Evolutionary conservation across 2,113 vertebrate species (phyloP).

Genomic region (Xiphophorus hellerii): DNA sequence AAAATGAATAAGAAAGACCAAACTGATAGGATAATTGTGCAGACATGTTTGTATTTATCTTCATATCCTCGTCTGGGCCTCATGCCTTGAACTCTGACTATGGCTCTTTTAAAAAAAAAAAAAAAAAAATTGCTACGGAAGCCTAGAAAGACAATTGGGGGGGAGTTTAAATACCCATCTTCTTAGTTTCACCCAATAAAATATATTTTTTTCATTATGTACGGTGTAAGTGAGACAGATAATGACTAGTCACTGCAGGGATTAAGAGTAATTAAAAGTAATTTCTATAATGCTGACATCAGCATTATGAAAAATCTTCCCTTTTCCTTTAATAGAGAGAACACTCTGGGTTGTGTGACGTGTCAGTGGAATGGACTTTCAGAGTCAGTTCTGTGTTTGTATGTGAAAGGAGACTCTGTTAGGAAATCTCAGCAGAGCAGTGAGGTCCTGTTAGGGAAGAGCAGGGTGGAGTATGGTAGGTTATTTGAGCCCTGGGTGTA

Average conservation of each 20-base stretch:
- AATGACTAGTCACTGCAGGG: background rate
- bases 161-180: background rate
- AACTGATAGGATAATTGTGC: too few species aligned
- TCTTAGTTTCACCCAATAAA: background rate
- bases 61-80: too few species aligned
- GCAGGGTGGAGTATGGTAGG: background rate
- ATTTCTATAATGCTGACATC: background rate
- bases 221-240: background rate
- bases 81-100: background rate
- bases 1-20: too few species aligned
- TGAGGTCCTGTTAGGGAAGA: background rate
- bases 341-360: background rate
- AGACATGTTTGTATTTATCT: too few species aligned
- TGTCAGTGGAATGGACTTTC: background rate
- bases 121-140: background rate
- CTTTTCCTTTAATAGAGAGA: background rate
- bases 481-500: constrained; percentile 4
- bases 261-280: background rate
- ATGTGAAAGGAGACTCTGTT: background rate
- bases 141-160: background rate
- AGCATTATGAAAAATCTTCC: background rate
- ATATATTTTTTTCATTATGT: background rate
- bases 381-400: constrained; percentile 12
- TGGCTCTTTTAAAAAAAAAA: background rate
- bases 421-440: background rate